Conservation (phyloP, 2,113 vertebrate genomes). For the Catharus fuscescens region DNA sequence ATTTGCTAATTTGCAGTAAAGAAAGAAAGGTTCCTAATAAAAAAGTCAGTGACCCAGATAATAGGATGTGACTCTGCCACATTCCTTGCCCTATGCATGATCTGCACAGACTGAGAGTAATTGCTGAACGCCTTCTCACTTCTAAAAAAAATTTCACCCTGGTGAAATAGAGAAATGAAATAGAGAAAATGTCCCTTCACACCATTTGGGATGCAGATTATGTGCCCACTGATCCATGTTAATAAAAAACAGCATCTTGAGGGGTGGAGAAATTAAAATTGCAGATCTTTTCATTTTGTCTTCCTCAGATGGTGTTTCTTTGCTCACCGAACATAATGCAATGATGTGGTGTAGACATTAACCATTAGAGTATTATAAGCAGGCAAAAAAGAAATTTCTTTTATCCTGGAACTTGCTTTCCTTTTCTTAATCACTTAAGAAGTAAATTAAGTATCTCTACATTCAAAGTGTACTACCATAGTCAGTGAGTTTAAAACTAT, state of each 20-base stretch:
- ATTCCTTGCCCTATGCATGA: neutral
- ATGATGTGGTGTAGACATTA: neutral
- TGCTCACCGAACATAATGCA: neutral
- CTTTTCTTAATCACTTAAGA: neutral
- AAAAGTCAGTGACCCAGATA: neutral
- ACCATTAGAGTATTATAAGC: neutral
- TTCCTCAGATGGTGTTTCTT: neutral
- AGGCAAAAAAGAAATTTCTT: neutral
- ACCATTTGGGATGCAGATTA: conserved; percentile 17
- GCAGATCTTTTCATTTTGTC: neutral
- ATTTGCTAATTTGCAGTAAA: neutral
- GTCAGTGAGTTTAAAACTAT: neutral
- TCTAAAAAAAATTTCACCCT: neutral
- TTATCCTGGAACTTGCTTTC: neutral
- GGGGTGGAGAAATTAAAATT: neutral
- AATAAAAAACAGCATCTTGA: neutral
- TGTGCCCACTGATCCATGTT: neutral
- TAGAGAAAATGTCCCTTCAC: neutral
- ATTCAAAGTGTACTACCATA: neutral
- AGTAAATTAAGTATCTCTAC: neutral
- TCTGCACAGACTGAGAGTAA: neutral
- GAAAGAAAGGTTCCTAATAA: neutral
- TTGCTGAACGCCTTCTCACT: neutral
- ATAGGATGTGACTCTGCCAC: neutral
- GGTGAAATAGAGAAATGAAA: neutral